Conservation (phyloP, 2,113 vertebrate genomes). For the Synodontis membranacea region DNA sequence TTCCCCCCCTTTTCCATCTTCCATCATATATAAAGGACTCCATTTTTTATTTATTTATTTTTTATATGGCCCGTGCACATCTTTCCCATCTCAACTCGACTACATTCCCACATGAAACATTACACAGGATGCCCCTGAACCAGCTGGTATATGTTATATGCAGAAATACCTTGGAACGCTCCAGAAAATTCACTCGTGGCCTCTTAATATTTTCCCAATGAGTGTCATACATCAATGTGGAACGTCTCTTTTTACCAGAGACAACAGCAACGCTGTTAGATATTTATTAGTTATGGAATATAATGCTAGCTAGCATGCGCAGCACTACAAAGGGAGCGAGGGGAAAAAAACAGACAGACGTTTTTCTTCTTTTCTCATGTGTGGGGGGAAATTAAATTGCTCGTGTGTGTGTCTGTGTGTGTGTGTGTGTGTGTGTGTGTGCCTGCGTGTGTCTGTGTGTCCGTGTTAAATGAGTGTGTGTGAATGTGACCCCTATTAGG, state of each 20-base stretch:
- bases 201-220: slow-evolving; percentile 49
- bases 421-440: slow-evolving; percentile 47
- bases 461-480: slow-evolving; percentile 44
- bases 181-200: slow-evolving; percentile 40
- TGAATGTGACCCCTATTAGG: slow-evolving; percentile 76
- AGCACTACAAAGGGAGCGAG: slow-evolving; percentile 27
- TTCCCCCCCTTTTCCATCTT: slow-evolving; percentile 41
- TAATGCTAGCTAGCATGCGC: slow-evolving; percentile 45
- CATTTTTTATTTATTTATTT: slow-evolving; percentile 56
- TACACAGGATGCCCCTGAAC: slow-evolving; percentile 35
- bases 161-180: slow-evolving; percentile 44
- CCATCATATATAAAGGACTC: slow-evolving; percentile 69
- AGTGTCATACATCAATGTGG: slow-evolving; percentile 46
- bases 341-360: neutral
- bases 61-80: slow-evolving; percentile 15
- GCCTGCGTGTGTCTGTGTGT: slow-evolving; percentile 32
- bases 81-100: slow-evolving; percentile 44
- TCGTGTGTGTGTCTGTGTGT: slow-evolving; percentile 50
- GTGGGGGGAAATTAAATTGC: slow-evolving; percentile 56
- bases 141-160: slow-evolving; percentile 40
- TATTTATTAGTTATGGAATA: slow-evolving; percentile 51
- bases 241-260: slow-evolving; percentile 45
- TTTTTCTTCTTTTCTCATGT: slow-evolving; percentile 37
- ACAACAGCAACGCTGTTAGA: slow-evolving; percentile 44
- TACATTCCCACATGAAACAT: slow-evolving; percentile 31